phyloP scores from a whole-genome alignment of 2,888 invertebrate genomes.

The Philereme vetulata region DNA sequence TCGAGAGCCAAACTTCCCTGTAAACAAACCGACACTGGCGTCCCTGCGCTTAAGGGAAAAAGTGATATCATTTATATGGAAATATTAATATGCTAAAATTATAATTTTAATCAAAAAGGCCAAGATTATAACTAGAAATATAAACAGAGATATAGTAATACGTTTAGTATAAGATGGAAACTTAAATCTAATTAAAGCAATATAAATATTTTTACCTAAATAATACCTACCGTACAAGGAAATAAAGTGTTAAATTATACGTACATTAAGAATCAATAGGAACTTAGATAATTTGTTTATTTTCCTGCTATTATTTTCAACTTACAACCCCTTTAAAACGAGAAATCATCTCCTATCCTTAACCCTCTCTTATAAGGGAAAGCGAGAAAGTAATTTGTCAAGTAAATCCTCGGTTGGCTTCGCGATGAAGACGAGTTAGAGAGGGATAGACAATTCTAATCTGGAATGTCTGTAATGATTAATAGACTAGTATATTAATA shows the following conservation, averaged over 20 bases:
- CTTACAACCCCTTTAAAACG: constrained; percentile 23
- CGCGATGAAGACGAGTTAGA: constrained; percentile 42
- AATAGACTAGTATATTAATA: constrained; percentile 65
- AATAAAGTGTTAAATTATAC: too few relatives aligned
- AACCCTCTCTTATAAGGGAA: constrained; percentile 53
- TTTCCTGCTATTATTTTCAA: constrained; percentile 26
- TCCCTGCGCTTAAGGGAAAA: constrained; percentile 8
- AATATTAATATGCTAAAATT: not conserved
- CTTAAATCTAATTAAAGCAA: too few relatives aligned
- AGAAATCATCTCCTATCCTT: constrained; percentile 23
- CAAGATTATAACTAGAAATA: too few relatives aligned
- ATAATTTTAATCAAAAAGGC: too few relatives aligned
- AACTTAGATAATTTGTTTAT: constrained; percentile 12
- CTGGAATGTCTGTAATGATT: constrained; percentile 59
- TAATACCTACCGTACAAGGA: too few relatives aligned
- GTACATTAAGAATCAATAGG: not conserved
- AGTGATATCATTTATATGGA: constrained; percentile 11
- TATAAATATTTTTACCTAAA: too few relatives aligned
- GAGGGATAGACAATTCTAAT: constrained; percentile 33
- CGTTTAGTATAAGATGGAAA: too few relatives aligned
- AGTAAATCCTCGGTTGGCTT: constrained; percentile 65
- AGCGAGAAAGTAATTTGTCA: constrained; percentile 80
- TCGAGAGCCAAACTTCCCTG: constrained; percentile 61
- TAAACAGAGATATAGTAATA: too few relatives aligned
- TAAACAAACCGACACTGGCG: constrained; percentile 68